Evolutionary conservation across 2,888 invertebrate genomes (phyloP), one percentile per base, ranked within the genome.

Genomic region (Cheilosia soror): DNA sequence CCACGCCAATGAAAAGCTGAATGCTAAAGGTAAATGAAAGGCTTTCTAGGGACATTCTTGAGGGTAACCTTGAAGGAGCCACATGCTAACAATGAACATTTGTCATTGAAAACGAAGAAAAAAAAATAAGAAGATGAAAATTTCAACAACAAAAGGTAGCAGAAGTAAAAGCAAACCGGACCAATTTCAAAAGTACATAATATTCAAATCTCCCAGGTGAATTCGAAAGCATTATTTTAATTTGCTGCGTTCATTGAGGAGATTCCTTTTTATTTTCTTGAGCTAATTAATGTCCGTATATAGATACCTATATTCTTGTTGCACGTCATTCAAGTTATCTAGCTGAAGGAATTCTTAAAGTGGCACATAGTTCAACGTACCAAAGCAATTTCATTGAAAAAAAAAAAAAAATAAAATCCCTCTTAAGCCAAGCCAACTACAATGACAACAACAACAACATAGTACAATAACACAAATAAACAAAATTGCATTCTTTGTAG

Each of bases 11-110:
- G 63, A 53, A 44, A 53, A 71, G 53, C 57, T 42, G 33, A 82
- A 77, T 71, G 71, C 51, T 44, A 53, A 77, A 77, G 71, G 71
- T 77, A 58, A 73, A 71, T 65, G 58, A 57, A 47, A 69, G 69
- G 25, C 49, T 80, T 60, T 73, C 60, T 53, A n/a, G 62, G 37
- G 42, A 73, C 44, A 55, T 66, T 79, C 62, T 60, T 44, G 47
- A 37, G 69, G 49, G 63, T 65, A 63, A 37, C 37, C 27, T 58
- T 69, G 33, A 55, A 76, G 76, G 60, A 76, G 51, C 63, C 81
- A 69, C 40, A 65, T 29, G 42, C 62, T 58, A 42, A 63, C 57
- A 69, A 75, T 68, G 20, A 20, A 31, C 37, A 37, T 37, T 37
- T 37, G 37, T 37, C 11, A 37, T 37, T 37, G 37, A 37, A 11